A percentile compares a stretch with the other conserved stretches of the same genome.
Evolutionary conservation across 2,797 vertebrate species (phyloP).

Genomic region (Cyprinodon diabolis): DNA sequence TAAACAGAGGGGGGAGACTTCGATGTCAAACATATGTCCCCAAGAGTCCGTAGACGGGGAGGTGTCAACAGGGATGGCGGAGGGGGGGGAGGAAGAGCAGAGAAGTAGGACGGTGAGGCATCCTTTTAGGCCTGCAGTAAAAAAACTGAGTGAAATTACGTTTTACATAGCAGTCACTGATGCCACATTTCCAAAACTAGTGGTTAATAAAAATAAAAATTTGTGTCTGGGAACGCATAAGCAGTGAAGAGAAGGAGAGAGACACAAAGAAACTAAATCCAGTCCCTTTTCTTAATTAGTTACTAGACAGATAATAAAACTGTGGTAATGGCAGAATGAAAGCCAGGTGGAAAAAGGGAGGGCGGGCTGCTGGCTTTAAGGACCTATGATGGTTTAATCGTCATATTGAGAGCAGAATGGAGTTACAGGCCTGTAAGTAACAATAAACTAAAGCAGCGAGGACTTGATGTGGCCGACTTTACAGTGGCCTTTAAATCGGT

Average conservation of each 20-base stretch:
- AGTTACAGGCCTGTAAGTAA: conserved; percentile 76
- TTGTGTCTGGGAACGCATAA: conserved; percentile 44
- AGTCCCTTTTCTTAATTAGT: conserved; percentile 81
- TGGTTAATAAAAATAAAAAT: conserved; percentile 41
- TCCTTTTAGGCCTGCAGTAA: conserved; percentile 58
- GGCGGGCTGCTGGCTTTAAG: conserved; percentile 73
- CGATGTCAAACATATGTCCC: conserved; percentile 92
- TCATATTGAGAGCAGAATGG: conserved; percentile 79
- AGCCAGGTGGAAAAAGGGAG: conserved; percentile 75
- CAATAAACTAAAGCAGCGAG: conserved; percentile 52
- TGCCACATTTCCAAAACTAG: conserved; percentile 71
- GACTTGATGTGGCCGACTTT: conserved; percentile 79
- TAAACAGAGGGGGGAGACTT: conserved; percentile 14
- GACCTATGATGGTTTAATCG: conserved; percentile 82
- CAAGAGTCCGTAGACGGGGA: conserved; percentile 75
- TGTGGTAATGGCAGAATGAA: conserved; percentile 74
- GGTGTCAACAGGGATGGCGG: conserved; percentile 62
- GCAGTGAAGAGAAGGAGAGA: conserved; percentile 45
- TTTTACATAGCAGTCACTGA: conserved; percentile 48
- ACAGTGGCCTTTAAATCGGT: conserved; percentile 69
- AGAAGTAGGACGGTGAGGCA: conserved; percentile 42
- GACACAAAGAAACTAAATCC: conserved; percentile 65
- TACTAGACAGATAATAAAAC: conserved; percentile 80
- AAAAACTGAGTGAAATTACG: conserved; percentile 58
- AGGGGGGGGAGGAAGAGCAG: conserved; percentile 39